Percentiles rank a stretch among this genome's conserved stretches.
phyloP scores from a whole-genome alignment of 2,113 vertebrate species.

The Beaufortia kweichowensis region DNA sequence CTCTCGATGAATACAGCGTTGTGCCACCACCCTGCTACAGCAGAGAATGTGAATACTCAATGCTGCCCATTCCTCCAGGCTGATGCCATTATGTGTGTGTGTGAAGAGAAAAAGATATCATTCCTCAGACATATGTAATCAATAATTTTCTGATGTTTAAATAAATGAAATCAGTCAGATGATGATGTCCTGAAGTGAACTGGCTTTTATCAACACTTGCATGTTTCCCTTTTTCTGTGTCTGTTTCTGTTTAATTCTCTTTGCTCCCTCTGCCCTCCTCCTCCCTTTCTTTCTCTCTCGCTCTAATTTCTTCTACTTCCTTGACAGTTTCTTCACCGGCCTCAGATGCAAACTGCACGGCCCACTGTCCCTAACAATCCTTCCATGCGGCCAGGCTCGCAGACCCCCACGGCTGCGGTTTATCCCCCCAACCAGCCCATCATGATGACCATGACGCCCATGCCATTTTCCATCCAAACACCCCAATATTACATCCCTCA shows the following conservation, averaged over 20 bases:
- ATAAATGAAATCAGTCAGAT: no score
- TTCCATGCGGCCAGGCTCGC: conserved; percentile 88
- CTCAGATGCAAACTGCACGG: conserved; percentile 91
- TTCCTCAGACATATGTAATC: neutral
- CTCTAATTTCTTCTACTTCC: neutral
- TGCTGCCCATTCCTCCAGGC: conserved; percentile 6
- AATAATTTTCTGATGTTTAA: neutral
- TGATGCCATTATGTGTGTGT: neutral
- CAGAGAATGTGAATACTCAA: conserved; percentile 16
- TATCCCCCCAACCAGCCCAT: conserved; percentile 93
- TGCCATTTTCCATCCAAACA: conserved; percentile 93
- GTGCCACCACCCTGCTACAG: conserved; percentile 25
- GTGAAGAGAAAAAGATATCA: neutral
- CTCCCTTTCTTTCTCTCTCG: neutral
- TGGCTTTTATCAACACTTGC: neutral
- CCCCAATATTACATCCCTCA: conserved; percentile 97
- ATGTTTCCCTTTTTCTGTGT: neutral
- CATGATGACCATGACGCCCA: conserved; percentile 94
- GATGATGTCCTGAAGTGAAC: conserved; percentile 18
- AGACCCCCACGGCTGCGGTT: conserved; percentile 84
- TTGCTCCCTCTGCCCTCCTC: neutral
- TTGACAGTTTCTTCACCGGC: conserved; percentile 92
- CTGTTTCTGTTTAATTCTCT: conserved; percentile 1
- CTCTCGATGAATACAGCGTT: conserved; percentile 35
- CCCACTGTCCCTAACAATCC: conserved; percentile 87